Percentiles rank a stretch among this genome's conserved stretches.
Conservation (phyloP, 53 echinoderm and acorn worm species). For the Paelopatides confundens region DNA sequence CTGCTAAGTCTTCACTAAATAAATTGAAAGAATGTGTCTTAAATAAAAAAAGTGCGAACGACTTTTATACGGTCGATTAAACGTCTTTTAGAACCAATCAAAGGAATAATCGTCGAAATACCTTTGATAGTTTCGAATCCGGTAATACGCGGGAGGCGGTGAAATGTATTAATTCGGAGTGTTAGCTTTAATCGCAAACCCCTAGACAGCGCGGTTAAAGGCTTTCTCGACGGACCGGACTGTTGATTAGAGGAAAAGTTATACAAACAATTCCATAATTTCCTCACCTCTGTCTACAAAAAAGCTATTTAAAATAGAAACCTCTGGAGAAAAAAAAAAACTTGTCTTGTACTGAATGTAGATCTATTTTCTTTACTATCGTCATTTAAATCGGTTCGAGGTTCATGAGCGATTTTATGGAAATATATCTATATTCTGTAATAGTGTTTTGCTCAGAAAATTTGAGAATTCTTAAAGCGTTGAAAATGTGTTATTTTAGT, state of each 20-base stretch:
- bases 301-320: conserved; percentile 38
- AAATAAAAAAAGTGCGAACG: background rate
- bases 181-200: conserved; percentile 14
- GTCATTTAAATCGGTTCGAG: background rate
- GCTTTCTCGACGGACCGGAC: conserved; percentile 2
- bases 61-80: background rate
- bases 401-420: background rate
- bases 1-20: background rate
- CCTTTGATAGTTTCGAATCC: conserved; percentile 3
- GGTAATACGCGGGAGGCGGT: background rate
- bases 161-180: background rate
- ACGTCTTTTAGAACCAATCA: background rate
- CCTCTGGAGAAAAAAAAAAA: conserved; percentile 20
- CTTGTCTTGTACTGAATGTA: conserved; percentile 20
- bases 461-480: too few species aligned
- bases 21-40: conserved; percentile 33
- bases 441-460: too few species aligned
- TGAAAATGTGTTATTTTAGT: too few species aligned
- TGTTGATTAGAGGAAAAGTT: conserved; percentile 28
- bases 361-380: conserved; percentile 17
- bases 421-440: too few species aligned
- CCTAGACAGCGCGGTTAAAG: conserved; percentile 31
- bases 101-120: background rate
- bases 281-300: conserved; percentile 24
- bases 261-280: conserved; percentile 32